Evolutionary conservation across 2,113 vertebrate species (phyloP), one percentile per base, ranked within the genome.

Genomic region (Actinemys pallida): DNA sequence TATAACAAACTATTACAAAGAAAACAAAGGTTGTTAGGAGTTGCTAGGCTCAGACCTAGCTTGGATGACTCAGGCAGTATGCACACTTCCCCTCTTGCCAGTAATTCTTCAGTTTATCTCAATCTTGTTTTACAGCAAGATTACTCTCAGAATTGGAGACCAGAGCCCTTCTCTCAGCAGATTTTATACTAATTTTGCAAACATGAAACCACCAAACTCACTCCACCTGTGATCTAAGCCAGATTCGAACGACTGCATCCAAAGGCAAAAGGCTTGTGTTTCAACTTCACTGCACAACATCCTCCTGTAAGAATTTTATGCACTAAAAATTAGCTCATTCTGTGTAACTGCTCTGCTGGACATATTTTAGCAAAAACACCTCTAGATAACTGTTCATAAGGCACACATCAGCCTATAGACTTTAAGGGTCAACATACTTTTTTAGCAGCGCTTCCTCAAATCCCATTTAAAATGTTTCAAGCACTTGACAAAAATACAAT

Each of bases 391-490:
- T 19, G 65, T n/a, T 69, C 35, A n/a, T n/a, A n/a, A 69, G 8
- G 22, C 24, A 45, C 6, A 5, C 11, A 14, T 76, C 39, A 42
- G 22, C 42, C 72, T 53, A n/a, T 53, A 29, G 79, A 81, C n/a
- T 39, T 65, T n/a, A 45, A 8, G 75, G 31, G 10, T 59, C 65
- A 35, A 29, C 65, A 27, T 54, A 50, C 10, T 75, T 72, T 81
- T 88, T 50, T 69, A 69, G 78, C 57, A 52, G 47, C 54, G 24
- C 6, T 83, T 88, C 47, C 53, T 56, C 16, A 52, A 84, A 92
- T 88, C 72, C 42, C 83, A 80, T 84, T 84, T 88, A 42, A 65
- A 83, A 88, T 39, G 35, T 88, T 92, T 92, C 81, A 65, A 62
- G 49, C 50, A 13, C 54, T 83, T 92, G 85, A 83, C 53, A 76